Conservation (phyloP, 2,888 invertebrate genomes). For the Drosophila kuntzei region DNA sequence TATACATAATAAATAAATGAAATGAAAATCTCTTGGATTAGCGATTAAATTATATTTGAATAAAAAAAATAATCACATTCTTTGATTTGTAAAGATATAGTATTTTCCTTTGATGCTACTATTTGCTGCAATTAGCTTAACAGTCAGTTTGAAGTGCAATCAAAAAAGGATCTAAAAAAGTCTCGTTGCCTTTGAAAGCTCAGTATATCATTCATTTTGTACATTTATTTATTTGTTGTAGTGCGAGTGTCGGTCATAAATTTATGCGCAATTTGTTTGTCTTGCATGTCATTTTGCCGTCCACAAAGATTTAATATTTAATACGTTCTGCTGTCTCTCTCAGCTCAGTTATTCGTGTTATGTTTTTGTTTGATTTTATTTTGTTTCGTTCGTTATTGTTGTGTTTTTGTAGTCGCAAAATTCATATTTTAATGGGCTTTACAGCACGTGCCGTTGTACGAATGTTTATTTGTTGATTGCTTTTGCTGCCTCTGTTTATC, state of each 20-base stretch:
- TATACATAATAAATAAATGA: too few relatives aligned
- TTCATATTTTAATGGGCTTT: constrained; percentile 73
- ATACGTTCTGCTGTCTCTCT: constrained; percentile 39
- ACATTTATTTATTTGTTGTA: constrained; percentile 50
- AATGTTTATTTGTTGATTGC: constrained; percentile 61
- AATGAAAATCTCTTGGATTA: too few relatives aligned
- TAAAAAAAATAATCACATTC: too few relatives aligned
- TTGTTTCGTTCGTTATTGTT: constrained; percentile 31
- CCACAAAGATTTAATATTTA: constrained; percentile 73
- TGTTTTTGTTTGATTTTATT: constrained; percentile 7
- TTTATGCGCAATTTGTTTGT: constrained; percentile 72
- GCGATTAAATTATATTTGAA: too few relatives aligned
- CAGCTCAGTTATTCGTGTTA: background rate
- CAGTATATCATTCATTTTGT: constrained; percentile 38
- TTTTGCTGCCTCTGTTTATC: constrained; percentile 39
- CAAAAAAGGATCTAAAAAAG: constrained; percentile 10
- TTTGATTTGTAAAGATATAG: background rate
- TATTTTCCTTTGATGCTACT: background rate
- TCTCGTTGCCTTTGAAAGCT: constrained; percentile 3
- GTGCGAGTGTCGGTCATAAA: constrained; percentile 58
- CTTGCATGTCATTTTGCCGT: constrained; percentile 73
- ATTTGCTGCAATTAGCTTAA: constrained; percentile 11
- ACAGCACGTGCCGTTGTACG: constrained; percentile 68
- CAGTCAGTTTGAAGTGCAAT: constrained; percentile 4
- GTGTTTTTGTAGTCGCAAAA: constrained; percentile 43